A percentile compares a stretch with the other conserved stretches of the same genome.
phyloP scores from a whole-genome alignment of 37 sponge, comb jelly and placozoan genomes.

The Crambe crambe region DNA sequence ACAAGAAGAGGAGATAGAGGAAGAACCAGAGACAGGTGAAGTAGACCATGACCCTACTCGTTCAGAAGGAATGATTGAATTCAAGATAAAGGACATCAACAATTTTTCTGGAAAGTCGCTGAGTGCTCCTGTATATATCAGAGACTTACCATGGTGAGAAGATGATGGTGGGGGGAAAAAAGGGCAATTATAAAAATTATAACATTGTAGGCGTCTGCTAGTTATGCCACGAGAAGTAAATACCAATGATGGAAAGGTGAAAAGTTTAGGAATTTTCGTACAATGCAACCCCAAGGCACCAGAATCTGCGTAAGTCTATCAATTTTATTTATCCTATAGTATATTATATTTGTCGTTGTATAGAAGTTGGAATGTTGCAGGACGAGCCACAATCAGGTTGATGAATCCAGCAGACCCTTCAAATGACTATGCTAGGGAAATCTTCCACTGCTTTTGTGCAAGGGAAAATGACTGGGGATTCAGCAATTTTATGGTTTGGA shows the following conservation, averaged over 20 bases:
- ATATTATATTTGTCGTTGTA: not conserved
- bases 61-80: slow-evolving; percentile 52
- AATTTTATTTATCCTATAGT: not conserved
- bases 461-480: slow-evolving; percentile 99
- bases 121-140: slow-evolving; percentile 68
- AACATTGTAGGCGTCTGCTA: slow-evolving; percentile 72
- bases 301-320: slow-evolving; percentile 66
- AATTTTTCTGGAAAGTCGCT: slow-evolving; percentile 42
- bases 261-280: slow-evolving; percentile 86
- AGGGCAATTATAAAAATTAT: not conserved
- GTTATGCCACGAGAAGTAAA: slow-evolving; percentile 69
- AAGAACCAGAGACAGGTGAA: slow-evolving; percentile 4
- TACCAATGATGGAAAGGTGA: slow-evolving; percentile 32
- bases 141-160: slow-evolving; percentile 89
- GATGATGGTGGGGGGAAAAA: not conserved
- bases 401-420: slow-evolving; percentile 49
- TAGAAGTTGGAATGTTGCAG: slow-evolving; percentile 84
- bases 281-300: slow-evolving; percentile 88
- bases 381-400: slow-evolving; percentile 73
- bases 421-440: slow-evolving; percentile 62
- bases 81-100: slow-evolving; percentile 24
- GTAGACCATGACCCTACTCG: slow-evolving; percentile 51
- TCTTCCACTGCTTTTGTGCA: slow-evolving; percentile 85
- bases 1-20: slow-evolving; percentile 11
- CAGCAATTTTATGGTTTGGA: slow-evolving; percentile 77